These are phyloP conservation scores for Oreochromis grahami DNA, from an alignment of 2,797 vertebrate species.

Conservation along the genomic window DNA sequence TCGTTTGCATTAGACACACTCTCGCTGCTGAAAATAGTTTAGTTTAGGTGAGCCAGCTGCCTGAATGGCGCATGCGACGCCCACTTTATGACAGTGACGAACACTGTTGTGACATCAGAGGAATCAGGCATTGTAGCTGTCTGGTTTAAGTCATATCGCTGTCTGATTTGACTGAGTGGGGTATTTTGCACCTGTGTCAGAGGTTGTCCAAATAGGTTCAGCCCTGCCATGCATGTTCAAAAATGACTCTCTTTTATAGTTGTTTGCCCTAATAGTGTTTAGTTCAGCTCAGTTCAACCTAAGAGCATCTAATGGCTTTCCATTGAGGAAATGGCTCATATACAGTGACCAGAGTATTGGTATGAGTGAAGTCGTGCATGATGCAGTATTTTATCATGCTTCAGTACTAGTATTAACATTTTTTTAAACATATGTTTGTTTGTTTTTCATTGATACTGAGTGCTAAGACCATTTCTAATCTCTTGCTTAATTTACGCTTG, in stretches of 20 bases:
- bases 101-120: not conserved
- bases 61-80: not conserved
- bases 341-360: not conserved
- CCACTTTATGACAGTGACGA: not conserved
- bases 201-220: not conserved
- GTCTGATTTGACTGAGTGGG: not conserved
- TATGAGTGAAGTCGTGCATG: not conserved
- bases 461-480: not conserved
- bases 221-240: not conserved
- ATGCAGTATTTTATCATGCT: not conserved
- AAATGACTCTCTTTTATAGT: not conserved
- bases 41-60: not conserved
- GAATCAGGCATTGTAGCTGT: not conserved
- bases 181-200: not conserved
- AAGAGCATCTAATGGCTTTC: not conserved
- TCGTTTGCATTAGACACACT: not conserved
- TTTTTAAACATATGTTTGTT: not conserved
- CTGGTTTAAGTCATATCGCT: not conserved
- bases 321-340: not conserved
- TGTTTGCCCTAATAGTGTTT: not conserved
- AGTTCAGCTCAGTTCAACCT: not conserved
- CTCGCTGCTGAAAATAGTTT: not conserved
- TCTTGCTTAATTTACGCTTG: not conserved
- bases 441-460: not conserved
- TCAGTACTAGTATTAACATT: not conserved